Percentiles rank a stretch among this genome's conserved stretches.
Conservation (phyloP, 2,113 vertebrate genomes). For the Hippocampus zosterae region DNA sequence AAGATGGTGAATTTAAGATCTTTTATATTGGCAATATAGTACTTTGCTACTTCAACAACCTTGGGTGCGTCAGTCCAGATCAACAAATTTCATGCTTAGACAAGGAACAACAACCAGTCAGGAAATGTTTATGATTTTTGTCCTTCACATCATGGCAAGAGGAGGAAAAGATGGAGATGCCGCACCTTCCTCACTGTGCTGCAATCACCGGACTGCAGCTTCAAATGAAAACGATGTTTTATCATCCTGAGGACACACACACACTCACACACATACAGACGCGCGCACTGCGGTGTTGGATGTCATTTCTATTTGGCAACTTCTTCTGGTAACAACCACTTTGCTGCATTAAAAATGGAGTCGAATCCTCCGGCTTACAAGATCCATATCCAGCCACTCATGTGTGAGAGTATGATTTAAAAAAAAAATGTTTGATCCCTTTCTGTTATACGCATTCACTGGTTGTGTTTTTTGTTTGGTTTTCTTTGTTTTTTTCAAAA, state of each 20-base stretch:
- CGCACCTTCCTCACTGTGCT: neutral
- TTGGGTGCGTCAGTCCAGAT: neutral
- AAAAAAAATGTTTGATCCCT: constrained; percentile 21
- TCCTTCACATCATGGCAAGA: neutral
- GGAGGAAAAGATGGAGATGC: neutral
- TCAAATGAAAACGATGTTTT: constrained; percentile 3
- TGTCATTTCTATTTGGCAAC: neutral
- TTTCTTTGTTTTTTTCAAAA: neutral
- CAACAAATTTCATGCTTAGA: neutral
- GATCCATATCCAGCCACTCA: constrained; percentile 22
- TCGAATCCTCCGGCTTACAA: constrained; percentile 11
- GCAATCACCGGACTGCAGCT: neutral
- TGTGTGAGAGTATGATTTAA: constrained; percentile 10
- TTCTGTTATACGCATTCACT: constrained; percentile 34
- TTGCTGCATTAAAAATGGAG: constrained; percentile 7
- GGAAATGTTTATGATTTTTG: neutral
- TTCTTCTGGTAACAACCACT: constrained; percentile 13
- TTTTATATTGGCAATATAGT: too few species aligned
- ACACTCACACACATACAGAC: neutral
- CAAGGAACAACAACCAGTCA: neutral
- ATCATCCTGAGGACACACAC: neutral
- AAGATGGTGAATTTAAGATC: too few species aligned
- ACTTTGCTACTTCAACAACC: neutral
- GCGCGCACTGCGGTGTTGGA: neutral
- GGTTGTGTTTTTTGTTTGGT: neutral